Percentiles rank a stretch among this genome's conserved stretches.
These are phyloP conservation scores for Varanus salvator DNA, from an alignment of 2,113 vertebrate species.

Conservation along the genomic window DNA sequence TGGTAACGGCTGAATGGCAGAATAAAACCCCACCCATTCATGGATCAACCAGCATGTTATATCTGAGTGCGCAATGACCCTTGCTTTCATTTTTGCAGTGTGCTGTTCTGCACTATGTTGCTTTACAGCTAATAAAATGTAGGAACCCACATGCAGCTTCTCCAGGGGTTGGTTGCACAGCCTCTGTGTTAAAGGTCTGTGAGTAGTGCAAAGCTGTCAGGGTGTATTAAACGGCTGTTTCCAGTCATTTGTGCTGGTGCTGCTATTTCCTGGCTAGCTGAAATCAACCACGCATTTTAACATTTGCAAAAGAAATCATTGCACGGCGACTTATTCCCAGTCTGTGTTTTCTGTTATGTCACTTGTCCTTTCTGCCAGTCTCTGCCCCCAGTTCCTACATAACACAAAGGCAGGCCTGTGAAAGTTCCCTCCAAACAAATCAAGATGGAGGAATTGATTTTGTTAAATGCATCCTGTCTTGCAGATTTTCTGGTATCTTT, in stretches of 20 bases:
- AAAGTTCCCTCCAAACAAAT: not conserved
- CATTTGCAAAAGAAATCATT: not conserved
- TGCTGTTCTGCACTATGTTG: not conserved
- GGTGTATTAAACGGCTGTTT: conserved; percentile 12
- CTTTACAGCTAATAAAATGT: conserved; percentile 22
- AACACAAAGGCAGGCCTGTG: not conserved
- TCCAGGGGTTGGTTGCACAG: conserved; percentile 40
- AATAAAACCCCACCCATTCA: not conserved
- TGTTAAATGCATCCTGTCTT: too few relatives aligned
- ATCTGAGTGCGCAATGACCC: not conserved
- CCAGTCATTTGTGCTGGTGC: not conserved
- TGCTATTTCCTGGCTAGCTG: not conserved
- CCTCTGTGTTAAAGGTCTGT: not conserved
- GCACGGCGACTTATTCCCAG: conserved; percentile 9
- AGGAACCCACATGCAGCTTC: conserved; percentile 47
- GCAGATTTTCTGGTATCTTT: too few relatives aligned
- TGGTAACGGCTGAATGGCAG: not conserved
- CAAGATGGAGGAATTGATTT: too few relatives aligned
- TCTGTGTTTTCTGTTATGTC: not conserved
- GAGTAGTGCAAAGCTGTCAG: conserved; percentile 49
- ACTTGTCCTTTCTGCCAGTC: not conserved
- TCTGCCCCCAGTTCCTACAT: not conserved
- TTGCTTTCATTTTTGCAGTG: not conserved
- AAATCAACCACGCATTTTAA: conserved; percentile 13
- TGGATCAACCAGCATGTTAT: not conserved